Evolutionary conservation across 2,888 invertebrate species (phyloP).

Genomic region (Rhamphomyia laevipes): DNA sequence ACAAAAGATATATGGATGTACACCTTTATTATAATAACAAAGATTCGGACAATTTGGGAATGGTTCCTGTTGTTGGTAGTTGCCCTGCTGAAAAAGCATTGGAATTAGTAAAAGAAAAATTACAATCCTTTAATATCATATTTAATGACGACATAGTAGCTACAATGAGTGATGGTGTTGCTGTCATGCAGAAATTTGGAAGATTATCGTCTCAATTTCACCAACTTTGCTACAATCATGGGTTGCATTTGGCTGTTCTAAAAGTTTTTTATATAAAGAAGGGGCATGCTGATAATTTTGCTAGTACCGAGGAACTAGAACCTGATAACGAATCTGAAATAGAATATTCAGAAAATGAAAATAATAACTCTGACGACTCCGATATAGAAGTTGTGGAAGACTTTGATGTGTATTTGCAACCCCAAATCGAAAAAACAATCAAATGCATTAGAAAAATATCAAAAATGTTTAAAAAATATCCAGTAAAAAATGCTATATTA

Average conservation of each 20-base stretch:
- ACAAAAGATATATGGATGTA: not conserved
- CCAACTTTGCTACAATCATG: not conserved
- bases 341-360: not conserved
- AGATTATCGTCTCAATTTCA: not conserved
- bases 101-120: not conserved
- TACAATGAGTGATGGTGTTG: not conserved
- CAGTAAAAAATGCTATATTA: constrained; percentile 1
- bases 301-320: no score
- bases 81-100: not conserved
- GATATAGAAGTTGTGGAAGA: not conserved
- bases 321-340: not conserved
- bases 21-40: no score
- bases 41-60: not conserved
- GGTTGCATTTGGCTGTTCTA: not conserved
- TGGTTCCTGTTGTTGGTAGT: not conserved
- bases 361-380: not conserved
- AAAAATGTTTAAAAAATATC: not conserved
- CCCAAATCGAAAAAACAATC: not conserved
- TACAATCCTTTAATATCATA: not conserved
- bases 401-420: not conserved
- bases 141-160: not conserved
- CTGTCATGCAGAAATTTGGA: not conserved
- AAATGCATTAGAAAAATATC: not conserved
- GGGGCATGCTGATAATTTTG: no score
- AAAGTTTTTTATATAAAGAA: not conserved